A percentile compares a stretch with the other conserved stretches of the same genome.
Conservation (phyloP, 2,797 vertebrate genomes). For the Parauchenoglanis punctatus region DNA sequence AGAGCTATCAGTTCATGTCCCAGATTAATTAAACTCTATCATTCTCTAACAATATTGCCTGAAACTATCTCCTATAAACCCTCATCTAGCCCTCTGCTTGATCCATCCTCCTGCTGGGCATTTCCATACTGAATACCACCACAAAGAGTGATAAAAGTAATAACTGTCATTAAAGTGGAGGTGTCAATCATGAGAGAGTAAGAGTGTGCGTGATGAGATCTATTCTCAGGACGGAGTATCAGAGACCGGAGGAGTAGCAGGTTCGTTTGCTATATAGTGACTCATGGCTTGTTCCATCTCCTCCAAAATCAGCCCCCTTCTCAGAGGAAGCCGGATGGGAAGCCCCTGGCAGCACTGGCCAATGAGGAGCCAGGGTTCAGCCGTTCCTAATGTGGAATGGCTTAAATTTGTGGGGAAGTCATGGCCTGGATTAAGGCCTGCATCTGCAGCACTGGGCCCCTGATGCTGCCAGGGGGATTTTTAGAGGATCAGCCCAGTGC, state of each 20-base stretch:
- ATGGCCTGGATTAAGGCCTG: slow-evolving; percentile 66
- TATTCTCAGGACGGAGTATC: not conserved
- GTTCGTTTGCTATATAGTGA: slow-evolving; percentile 5
- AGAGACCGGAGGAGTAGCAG: not conserved
- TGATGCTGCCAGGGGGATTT: slow-evolving; percentile 63
- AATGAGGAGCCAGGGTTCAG: slow-evolving; percentile 60
- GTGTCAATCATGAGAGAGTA: slow-evolving; percentile 27
- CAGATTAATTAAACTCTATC: slow-evolving; percentile 50
- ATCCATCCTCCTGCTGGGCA: slow-evolving; percentile 30
- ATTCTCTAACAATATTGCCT: slow-evolving; percentile 22
- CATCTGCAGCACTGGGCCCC: slow-evolving; percentile 61
- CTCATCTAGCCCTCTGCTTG: slow-evolving; percentile 30
- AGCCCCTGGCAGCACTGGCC: slow-evolving; percentile 47
- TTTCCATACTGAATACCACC: slow-evolving; percentile 25
- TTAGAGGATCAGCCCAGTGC: slow-evolving; percentile 59
- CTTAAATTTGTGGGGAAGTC: slow-evolving; percentile 65
- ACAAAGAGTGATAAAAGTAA: slow-evolving; percentile 41
- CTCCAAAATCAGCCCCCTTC: slow-evolving; percentile 44
- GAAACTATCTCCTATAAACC: slow-evolving; percentile 39
- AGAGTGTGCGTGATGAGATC: slow-evolving; percentile 23
- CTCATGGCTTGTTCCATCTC: slow-evolving; percentile 26
- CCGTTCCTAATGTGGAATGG: slow-evolving; percentile 67
- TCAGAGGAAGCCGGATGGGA: slow-evolving; percentile 53
- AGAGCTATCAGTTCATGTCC: slow-evolving; percentile 40
- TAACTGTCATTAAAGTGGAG: slow-evolving; percentile 29